phyloP scores from a whole-genome alignment of 2,888 invertebrate species.

The Cryptophagus acutangulus region DNA sequence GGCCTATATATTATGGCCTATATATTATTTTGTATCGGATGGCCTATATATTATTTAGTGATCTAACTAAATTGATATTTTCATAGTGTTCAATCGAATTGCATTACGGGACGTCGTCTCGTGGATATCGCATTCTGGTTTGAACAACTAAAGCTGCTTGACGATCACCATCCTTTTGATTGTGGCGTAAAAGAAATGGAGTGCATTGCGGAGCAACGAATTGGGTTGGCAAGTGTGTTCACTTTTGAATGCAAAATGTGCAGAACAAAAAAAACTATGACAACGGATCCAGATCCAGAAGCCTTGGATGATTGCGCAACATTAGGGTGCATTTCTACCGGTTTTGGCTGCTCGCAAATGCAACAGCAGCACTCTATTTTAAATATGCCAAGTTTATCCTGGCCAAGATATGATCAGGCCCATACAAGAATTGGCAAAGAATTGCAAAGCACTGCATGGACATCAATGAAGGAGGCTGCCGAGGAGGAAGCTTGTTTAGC shows the following conservation, averaged over 20 bases:
- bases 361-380: constrained; percentile 1
- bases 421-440: too few species aligned
- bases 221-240: not conserved
- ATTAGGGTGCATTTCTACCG: constrained; percentile 8
- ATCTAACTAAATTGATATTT: too few species aligned
- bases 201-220: not conserved
- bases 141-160: too few species aligned
- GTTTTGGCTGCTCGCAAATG: constrained; percentile 11
- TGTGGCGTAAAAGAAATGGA: not conserved
- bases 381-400: constrained; percentile 12
- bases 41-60: too few species aligned
- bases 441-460: constrained; percentile 4
- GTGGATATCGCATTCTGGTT: too few species aligned
- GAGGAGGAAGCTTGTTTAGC: constrained; percentile 24
- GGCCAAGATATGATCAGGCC: constrained; percentile 5
- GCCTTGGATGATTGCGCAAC: not conserved
- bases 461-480: constrained; percentile 16
- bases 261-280: not conserved
- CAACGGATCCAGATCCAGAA: not conserved
- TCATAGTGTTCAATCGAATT: too few species aligned
- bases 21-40: too few species aligned
- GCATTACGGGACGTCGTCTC: too few species aligned
- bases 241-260: constrained; percentile 4
- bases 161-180: not conserved
- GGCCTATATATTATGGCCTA: too few species aligned